Evolutionary conservation across 2,113 vertebrate genomes (phyloP), one percentile per base, ranked within the genome.

Genomic region (Rousettus leschenaultii): DNA sequence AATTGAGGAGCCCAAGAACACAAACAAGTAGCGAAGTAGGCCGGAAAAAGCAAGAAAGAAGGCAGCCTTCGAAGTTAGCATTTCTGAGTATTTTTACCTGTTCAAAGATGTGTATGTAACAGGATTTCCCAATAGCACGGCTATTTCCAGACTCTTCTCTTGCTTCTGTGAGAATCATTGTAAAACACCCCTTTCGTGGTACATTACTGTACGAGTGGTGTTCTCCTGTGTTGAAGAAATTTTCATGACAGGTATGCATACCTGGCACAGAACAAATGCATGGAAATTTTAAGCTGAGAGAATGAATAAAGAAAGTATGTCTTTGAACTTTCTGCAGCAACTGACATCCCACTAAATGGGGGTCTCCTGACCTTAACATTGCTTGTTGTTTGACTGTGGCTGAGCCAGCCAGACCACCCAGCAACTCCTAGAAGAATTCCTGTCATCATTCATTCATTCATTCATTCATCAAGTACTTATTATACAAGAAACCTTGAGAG

Each of bases 31-130:
- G 61, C 86, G 70, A 43, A 63, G 33, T 57, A 65, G 78, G 3
- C 45, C 84, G 78, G 73, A 79, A 55, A 79, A 91, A 86, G 33
- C 45, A 30, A 94, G 66, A 77, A 66, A 95, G 16, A 89, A 88
- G 48, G 28, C 35, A 84, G 63, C 22, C 22, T 33, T 77, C 71
- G 22, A 71, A 38, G 19, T 80, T 53, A 35, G 33, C 35, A 78
- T 1, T 68, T 91, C 82, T 70, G 75, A 87, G 24, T 28, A 35
- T 66, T 80, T 77, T 92, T 43, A 77, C 51, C 74, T 89, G 73
- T 79, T 89, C 91, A 33, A 28, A 53, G 18, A 33, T 73, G 30
- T 82, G 18, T 30, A 51, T 85, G 93, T 94, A 88, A 68, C 0
- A 66, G 61, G 9, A 61, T 88, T 86, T 96, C n/a, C 43, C 51